Conservation (phyloP, 1,140 invertebrate species). For the Caerostris darwini region DNA sequence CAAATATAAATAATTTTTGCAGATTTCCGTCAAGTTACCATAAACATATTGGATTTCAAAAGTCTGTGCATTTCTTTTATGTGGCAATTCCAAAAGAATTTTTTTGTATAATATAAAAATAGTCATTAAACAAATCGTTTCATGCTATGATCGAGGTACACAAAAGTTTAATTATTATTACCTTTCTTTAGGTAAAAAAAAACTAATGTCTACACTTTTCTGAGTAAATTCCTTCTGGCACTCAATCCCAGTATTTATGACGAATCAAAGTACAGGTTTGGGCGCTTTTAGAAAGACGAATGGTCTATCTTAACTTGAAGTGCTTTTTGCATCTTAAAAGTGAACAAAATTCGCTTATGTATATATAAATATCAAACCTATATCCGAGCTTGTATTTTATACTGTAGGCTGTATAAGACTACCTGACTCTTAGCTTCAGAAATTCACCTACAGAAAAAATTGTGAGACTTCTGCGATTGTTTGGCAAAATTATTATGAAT, state of each 20-base stretch:
- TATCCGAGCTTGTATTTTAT: slow-evolving; percentile 77
- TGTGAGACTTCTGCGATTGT: slow-evolving; percentile 53
- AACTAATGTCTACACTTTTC: not conserved
- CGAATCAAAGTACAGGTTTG: slow-evolving; percentile 9
- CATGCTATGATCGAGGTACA: no score
- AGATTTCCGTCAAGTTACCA: no score
- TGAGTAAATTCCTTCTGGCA: not conserved
- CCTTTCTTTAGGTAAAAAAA: no score
- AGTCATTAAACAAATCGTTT: no score
- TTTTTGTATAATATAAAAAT: no score
- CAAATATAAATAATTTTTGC: no score
- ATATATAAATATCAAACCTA: slow-evolving; percentile 72
- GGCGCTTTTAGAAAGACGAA: not conserved
- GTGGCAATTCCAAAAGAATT: no score
- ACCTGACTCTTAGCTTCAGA: slow-evolving; percentile 38
- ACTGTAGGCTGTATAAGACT: slow-evolving; percentile 66
- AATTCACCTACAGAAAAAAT: not conserved
- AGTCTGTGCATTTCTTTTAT: no score
- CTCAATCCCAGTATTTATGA: slow-evolving; percentile 31
- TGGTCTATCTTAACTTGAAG: slow-evolving; percentile 45
- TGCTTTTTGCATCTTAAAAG: slow-evolving; percentile 72
- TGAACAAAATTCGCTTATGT: slow-evolving; percentile 77
- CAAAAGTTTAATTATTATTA: no score
- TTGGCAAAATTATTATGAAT: not conserved
- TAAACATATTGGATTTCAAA: no score